Conservation (phyloP, 2,888 invertebrate species). For the Eupithecia inturbata region DNA sequence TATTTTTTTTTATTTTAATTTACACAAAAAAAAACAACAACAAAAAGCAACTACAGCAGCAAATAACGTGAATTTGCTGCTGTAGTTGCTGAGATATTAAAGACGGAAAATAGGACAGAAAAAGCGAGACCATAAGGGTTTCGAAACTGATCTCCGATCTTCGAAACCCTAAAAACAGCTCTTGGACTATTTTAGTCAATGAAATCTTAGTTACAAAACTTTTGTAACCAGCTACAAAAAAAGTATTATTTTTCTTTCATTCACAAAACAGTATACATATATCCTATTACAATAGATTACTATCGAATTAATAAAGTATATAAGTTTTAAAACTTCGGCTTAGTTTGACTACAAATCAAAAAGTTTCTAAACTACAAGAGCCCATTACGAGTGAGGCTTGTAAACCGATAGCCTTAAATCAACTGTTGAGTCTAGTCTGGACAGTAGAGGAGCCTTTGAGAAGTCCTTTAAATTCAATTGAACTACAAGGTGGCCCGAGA, state of each 20-base stretch:
- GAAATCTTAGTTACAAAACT: too few species aligned
- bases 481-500: background rate
- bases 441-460: background rate
- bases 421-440: background rate
- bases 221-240: background rate
- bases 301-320: background rate
- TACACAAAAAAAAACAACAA: too few species aligned
- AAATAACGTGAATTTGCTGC: too few species aligned
- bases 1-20: too few species aligned
- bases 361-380: background rate
- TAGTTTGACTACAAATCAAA: background rate
- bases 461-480: background rate
- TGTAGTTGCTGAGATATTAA: too few species aligned
- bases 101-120: too few species aligned
- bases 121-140: too few species aligned
- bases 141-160: too few species aligned
- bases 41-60: too few species aligned
- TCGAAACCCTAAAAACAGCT: too few species aligned
- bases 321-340: background rate
- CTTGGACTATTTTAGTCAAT: too few species aligned
- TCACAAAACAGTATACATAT: background rate
- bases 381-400: background rate
- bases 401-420: background rate
- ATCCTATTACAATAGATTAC: background rate
- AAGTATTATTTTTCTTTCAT: background rate